phyloP scores from a whole-genome alignment of 2,888 invertebrate species.

The Malthinus seriepunctatus region DNA sequence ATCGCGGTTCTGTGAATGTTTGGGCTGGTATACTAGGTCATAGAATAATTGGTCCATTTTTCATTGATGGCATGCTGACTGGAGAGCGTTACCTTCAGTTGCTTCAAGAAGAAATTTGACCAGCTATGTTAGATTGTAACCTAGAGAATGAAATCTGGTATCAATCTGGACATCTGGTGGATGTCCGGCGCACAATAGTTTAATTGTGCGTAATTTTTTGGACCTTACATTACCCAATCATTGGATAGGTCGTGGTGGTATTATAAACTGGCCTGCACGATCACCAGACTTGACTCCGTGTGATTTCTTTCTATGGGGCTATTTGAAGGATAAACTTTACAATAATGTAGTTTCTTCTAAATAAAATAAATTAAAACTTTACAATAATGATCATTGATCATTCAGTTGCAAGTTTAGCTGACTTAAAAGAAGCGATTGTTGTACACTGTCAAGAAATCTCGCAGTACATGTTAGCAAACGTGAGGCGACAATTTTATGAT shows the following conservation, averaged over 20 bases:
- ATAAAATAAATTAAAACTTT: too few relatives aligned
- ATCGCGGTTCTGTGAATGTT: not conserved
- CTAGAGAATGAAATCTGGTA: not conserved
- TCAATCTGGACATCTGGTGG: not conserved
- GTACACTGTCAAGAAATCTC: not conserved
- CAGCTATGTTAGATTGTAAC: not conserved
- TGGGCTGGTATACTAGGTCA: not conserved
- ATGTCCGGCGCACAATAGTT: not conserved
- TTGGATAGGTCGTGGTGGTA: not conserved
- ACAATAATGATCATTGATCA: not conserved
- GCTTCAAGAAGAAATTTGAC: not conserved
- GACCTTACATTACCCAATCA: not conserved
- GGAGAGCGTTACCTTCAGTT: not conserved
- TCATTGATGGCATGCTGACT: not conserved
- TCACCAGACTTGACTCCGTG: not conserved
- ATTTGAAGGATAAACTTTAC: not conserved
- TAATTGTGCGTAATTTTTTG: not conserved
- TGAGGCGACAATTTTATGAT: not conserved
- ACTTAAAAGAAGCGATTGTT: not conserved
- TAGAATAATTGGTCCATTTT: not conserved
- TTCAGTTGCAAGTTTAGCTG: not conserved
- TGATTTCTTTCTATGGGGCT: not conserved
- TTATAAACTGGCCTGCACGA: too few relatives aligned
- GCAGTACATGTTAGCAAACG: not conserved
- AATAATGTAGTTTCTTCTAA: too few relatives aligned